Evolutionary conservation across 2,888 invertebrate genomes (phyloP), one percentile per base, ranked within the genome.

Genomic region (Eupithecia insigniata): DNA sequence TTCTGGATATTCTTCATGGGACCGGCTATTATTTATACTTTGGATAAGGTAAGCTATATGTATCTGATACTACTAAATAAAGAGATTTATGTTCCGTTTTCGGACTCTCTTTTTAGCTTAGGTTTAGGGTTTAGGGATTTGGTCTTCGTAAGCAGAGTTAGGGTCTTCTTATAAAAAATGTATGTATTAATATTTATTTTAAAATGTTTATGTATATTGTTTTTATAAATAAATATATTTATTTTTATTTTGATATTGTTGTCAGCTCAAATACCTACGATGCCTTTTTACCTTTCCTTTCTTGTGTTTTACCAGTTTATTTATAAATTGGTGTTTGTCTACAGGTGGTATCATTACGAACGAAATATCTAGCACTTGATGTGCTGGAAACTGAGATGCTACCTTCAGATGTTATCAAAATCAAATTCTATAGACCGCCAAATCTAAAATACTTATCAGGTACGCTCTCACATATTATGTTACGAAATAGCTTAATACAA

Each of bases 1-100:
- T 99, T 99, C 90, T 99, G 98, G 98, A 96, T 98, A 85, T 99
- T 98, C 92, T 98, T 99, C 87, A 94, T 98, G 30, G 98, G 97
- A 26, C 99, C 99, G 0, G 98, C 98, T 5, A 96, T 98, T 55
- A 95, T 99, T 75, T 99, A 98, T 84, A 96, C 97, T 0, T 91
- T 99, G 62, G 99, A 99, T 86, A 98, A 99, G 94, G 97, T 96
- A 88, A 82, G 69, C 55, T 5, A 5, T n/a, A n/a, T 43, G 10
- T 36, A 2, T 12, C 1, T 18, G 6, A 18, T 18, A 43, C 18
- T 18, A 6, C 5, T 46, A 1, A 46, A 18, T 2, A 46, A 39
- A 43, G n/a, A 18, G 43, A n/a, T 46, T 46, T 46, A 2, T 2
- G 8, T 5, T 46, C n/a, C 46, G 0, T 46, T n/a, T 43, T n/a